Evolutionary conservation across 92 coral and sea anemone genomes (phyloP).

Genomic region (Hydrozoanthus gracilis): DNA sequence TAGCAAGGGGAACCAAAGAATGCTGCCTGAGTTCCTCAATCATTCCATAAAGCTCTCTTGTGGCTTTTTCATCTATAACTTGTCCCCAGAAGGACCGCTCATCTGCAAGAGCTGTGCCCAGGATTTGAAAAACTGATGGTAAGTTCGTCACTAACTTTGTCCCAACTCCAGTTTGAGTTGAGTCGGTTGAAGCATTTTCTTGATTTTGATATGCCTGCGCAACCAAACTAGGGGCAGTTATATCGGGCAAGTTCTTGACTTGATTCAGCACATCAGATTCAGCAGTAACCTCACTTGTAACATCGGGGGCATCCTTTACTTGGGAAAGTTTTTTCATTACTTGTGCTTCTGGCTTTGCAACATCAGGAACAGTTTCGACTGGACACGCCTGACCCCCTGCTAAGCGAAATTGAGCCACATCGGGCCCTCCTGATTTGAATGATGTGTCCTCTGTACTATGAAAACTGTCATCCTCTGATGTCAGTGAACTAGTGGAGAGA

Average conservation of each 20-base stretch:
- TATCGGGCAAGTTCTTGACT: constrained; percentile 2
- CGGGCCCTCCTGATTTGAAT: background rate
- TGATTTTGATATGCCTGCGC: background rate
- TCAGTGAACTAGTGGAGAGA: constrained; percentile 34
- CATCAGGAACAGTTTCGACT: constrained; percentile 15
- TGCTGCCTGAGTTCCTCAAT: constrained; percentile 41
- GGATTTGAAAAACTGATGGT: constrained; percentile 7
- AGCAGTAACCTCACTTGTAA: constrained; percentile 13
- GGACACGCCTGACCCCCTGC: background rate
- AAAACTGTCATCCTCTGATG: constrained; percentile 11
- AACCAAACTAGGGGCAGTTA: background rate
- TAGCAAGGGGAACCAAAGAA: constrained; percentile 12
- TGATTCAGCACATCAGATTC: background rate
- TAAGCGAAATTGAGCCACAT: background rate
- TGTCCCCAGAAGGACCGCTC: constrained; percentile 59
- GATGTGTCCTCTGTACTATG: background rate
- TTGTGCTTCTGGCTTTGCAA: constrained; percentile 9
- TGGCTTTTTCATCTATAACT: constrained; percentile 26
- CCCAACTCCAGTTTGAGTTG: constrained; percentile 11
- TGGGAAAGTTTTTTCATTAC: background rate
- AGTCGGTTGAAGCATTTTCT: background rate
- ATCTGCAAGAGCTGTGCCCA: constrained; percentile 45
- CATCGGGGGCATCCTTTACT: background rate
- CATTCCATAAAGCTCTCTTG: constrained; percentile 26
- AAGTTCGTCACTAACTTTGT: background rate